Base-by-base conservation (phyloP, 2,113 vertebrate genomes). In the Siniperca chuatsi region DNA sequence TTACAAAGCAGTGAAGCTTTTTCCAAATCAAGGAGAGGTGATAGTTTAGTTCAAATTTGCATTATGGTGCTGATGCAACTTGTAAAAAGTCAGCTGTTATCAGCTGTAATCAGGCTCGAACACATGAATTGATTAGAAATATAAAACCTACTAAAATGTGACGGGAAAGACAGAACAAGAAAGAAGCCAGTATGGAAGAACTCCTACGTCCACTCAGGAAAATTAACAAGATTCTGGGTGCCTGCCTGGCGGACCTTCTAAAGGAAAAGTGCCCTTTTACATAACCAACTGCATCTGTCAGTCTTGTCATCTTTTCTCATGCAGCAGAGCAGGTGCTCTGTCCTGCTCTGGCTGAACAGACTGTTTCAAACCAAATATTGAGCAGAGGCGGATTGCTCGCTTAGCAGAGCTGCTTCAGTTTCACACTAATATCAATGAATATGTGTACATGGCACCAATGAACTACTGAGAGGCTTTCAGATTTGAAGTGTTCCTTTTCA, bases 71-170 rank as follows among this genome's bases (percentile, higher is more conserved):
- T 37, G 50, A 55, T 57, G 15, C 44, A 48, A 33, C 4, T 6
- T 62, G 54, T 46, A 21, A 61, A 79, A 79, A 40, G 62, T 82
- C 52, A 75, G 52, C 11, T 40, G 52, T 75, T 75, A 83, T 83
- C 60, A 65, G 57, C 42, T 62, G 35, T 16, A 62, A 73, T 66
- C 72, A 79, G 29, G 58, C n/a, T 33, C 0, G 6, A 54, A 42
- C 55, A 66, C 58, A 55, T 12, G 35, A 65, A 67, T 58, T 37
- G 35, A 77, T 81, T 58, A 61, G 8, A 68, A 68, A 48, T 10
- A 64, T n/a, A 54, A 57, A 74, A 33, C 35, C 42, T n/a, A 61
- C 25, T 42, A 25, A 64, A 60, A 62, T 58, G 21, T 33, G 12
- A 21, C 23, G 1, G 13, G 23, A 33, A 23, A 70, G 55, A 75